phyloP scores from a whole-genome alignment of 2,888 invertebrate genomes.

The Dynastes maya region DNA sequence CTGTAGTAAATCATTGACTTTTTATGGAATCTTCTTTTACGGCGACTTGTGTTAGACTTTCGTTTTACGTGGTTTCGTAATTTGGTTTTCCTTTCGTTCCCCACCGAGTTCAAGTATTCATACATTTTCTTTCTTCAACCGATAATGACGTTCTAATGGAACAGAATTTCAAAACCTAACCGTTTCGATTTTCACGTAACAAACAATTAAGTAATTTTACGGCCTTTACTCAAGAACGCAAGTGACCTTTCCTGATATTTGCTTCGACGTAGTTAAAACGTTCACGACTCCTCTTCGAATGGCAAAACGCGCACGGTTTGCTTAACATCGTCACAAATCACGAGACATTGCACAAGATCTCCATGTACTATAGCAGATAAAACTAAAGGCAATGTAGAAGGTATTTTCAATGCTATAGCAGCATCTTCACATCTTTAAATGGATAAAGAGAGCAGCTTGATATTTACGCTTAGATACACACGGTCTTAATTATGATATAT shows the following conservation, averaged over 20 bases:
- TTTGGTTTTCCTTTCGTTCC: background rate
- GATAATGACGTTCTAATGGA: background rate
- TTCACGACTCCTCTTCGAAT: slow-evolving; percentile 33
- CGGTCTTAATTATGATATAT: too few relatives aligned
- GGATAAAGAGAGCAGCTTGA: slow-evolving; percentile 4
- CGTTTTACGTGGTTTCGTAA: slow-evolving; percentile 3
- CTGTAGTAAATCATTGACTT: background rate
- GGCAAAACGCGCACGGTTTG: slow-evolving; percentile 10
- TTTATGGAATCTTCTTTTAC: background rate
- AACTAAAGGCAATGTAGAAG: background rate
- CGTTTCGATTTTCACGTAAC: slow-evolving; percentile 27
- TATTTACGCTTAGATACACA: too few relatives aligned
- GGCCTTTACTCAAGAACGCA: slow-evolving; percentile 27
- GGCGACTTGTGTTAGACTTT: background rate
- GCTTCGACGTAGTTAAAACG: slow-evolving; percentile 15
- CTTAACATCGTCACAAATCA: slow-evolving; percentile 18
- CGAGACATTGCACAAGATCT: slow-evolving; percentile 19
- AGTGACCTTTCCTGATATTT: slow-evolving; percentile 39
- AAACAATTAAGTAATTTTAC: slow-evolving; percentile 44
- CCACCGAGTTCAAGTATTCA: background rate
- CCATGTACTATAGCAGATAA: background rate
- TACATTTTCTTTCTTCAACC: background rate
- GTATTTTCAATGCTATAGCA: slow-evolving; percentile 18
- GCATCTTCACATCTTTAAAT: background rate
- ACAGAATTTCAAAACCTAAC: background rate